These are phyloP conservation scores for Melipona quadrifasciata DNA, from an alignment of 1,140 invertebrate species.

Conservation along the genomic window DNA sequence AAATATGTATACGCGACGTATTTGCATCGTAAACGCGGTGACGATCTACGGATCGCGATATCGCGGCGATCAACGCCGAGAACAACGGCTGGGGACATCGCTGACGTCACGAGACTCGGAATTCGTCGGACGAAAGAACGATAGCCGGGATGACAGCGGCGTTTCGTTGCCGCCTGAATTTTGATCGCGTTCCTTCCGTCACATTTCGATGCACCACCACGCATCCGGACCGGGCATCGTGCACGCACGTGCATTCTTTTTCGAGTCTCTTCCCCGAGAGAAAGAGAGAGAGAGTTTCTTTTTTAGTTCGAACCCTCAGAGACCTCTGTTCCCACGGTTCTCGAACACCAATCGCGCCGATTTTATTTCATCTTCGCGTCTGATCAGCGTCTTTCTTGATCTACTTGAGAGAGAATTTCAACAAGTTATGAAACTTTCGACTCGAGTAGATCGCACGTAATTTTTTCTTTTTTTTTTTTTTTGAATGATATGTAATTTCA, in stretches of 20 bases:
- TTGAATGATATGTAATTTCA: too few species aligned
- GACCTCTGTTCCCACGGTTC: not conserved
- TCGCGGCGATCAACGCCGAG: not conserved
- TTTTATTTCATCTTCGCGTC: not conserved
- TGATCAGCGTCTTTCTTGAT: not conserved
- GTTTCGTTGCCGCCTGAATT: slow-evolving; percentile 2
- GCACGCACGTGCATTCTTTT: slow-evolving; percentile 5
- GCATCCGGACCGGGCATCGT: not conserved
- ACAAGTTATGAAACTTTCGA: not conserved
- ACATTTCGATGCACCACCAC: slow-evolving; percentile 29
- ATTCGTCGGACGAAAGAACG: not conserved
- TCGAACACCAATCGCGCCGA: not conserved
- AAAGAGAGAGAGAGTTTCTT: not conserved
- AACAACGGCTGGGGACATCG: not conserved
- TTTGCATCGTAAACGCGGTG: slow-evolving; percentile 52
- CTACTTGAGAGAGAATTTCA: not conserved
- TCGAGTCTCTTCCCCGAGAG: not conserved
- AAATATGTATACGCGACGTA: slow-evolving; percentile 57
- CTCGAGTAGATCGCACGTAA: too few species aligned
- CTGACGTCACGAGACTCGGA: not conserved
- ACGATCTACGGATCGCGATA: slow-evolving; percentile 11
- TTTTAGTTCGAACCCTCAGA: not conserved
- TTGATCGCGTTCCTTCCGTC: not conserved
- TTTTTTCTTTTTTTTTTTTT: too few species aligned
- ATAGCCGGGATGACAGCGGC: not conserved